Evolutionary conservation across 2,888 invertebrate genomes (phyloP).

Genomic region (Baccha elongata): DNA sequence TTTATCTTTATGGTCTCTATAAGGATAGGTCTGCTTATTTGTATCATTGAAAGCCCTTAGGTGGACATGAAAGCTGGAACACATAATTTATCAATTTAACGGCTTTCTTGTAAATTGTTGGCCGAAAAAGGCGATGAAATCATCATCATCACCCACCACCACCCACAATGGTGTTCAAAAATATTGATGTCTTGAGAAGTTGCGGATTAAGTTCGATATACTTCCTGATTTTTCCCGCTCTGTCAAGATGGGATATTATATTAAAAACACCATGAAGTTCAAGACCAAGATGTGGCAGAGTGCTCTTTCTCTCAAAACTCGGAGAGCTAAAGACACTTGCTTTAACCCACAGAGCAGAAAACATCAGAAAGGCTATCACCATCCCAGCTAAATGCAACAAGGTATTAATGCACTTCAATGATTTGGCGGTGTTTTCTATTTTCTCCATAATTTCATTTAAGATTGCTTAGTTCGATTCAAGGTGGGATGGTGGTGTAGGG

Average conservation of each 20-base stretch:
- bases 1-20: slow-evolving; percentile 22
- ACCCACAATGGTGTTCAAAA: background rate
- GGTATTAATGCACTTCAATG: slow-evolving; percentile 21
- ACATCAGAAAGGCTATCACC: slow-evolving; percentile 37
- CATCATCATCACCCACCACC: background rate
- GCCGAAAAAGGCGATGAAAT: background rate
- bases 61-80: slow-evolving; percentile 36
- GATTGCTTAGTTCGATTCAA: background rate
- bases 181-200: background rate
- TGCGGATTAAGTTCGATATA: background rate
- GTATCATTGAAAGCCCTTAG: slow-evolving; percentile 20
- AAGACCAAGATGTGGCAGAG: slow-evolving; percentile 1
- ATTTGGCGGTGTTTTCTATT: slow-evolving; percentile 7
- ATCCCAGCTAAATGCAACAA: slow-evolving; percentile 42
- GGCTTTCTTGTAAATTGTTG: slow-evolving; percentile 3
- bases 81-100: slow-evolving; percentile 29
- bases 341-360: slow-evolving; percentile 61
- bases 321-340: slow-evolving; percentile 49
- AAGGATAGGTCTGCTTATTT: slow-evolving; percentile 18
- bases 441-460: background rate
- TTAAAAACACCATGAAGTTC: background rate
- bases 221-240: background rate
- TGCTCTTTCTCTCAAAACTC: slow-evolving; percentile 43
- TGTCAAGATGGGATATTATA: background rate
- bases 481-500: background rate